Percentiles rank a stretch among this genome's conserved stretches.
These are phyloP conservation scores for Druon quercuslanigerum DNA, from an alignment of 1,140 invertebrate species.

Conservation along the genomic window DNA sequence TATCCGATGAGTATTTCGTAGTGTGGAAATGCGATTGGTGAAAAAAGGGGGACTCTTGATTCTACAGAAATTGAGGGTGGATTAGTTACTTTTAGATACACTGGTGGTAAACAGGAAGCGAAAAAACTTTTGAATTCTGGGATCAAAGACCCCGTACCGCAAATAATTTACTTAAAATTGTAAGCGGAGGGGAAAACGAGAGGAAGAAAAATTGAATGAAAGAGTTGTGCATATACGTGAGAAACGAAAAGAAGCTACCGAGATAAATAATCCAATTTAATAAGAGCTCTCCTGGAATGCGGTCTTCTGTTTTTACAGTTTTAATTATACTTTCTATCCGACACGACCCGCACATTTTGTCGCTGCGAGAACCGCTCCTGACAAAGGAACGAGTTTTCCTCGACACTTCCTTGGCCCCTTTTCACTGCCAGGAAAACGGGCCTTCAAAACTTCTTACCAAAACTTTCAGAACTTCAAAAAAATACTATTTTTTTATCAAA, in stretches of 20 bases:
- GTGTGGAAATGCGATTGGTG: too few relatives aligned
- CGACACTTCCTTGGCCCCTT: constrained; percentile 47
- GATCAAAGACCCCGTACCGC: neutral
- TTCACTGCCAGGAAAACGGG: constrained; percentile 37
- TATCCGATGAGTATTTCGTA: neutral
- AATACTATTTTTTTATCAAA: too few relatives aligned
- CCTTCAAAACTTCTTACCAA: neutral
- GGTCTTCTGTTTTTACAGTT: constrained; percentile 67
- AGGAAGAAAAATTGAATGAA: constrained; percentile 19
- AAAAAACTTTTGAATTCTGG: neutral
- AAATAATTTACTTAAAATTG: constrained; percentile 19
- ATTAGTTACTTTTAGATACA: too few relatives aligned
- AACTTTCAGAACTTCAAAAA: too few relatives aligned
- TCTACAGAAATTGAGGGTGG: too few relatives aligned
- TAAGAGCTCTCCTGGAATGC: constrained; percentile 47
- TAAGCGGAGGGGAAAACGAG: constrained; percentile 7
- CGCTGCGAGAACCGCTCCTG: constrained; percentile 45
- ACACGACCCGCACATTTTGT: constrained; percentile 47
- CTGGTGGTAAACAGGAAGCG: too few relatives aligned
- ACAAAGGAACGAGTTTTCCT: constrained; percentile 59
- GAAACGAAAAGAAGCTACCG: constrained; percentile 44
- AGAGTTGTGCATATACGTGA: constrained; percentile 31
- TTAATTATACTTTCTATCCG: constrained; percentile 65
- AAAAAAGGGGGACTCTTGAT: too few relatives aligned
- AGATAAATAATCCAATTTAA: constrained; percentile 72